A percentile compares a stretch with the other conserved stretches of the same genome.
Evolutionary conservation across 2,113 vertebrate genomes (phyloP).

Genomic region (Budorcas taxicolor): DNA sequence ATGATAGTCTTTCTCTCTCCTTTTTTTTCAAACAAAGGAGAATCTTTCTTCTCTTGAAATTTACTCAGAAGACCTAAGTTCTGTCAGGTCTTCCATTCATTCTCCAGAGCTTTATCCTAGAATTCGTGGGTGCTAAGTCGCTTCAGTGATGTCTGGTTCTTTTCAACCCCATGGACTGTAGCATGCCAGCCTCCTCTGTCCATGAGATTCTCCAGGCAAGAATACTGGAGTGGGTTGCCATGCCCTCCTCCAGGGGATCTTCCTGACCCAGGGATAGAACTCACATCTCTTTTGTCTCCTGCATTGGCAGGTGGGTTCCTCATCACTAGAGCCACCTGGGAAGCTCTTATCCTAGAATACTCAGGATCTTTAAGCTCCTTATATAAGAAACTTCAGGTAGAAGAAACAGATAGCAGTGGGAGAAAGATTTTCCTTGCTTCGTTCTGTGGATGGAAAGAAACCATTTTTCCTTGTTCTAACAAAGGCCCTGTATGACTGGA

Average conservation of each 20-base stretch:
- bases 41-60: neutral
- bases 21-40: neutral
- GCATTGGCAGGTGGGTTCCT: neutral
- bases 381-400: neutral
- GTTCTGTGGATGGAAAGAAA: neutral
- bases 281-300: neutral
- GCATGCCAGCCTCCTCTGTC: neutral
- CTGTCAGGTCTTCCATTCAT: neutral
- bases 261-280: neutral
- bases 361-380: neutral
- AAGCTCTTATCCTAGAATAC: neutral
- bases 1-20: neutral
- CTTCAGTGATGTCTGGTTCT: neutral
- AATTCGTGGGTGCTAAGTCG: neutral
- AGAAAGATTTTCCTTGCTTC: conserved; percentile 23
- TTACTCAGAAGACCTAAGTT: neutral
- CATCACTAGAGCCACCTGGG: neutral
- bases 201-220: neutral
- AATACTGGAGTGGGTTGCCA: neutral
- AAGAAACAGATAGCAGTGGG: neutral
- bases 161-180: neutral
- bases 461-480: neutral
- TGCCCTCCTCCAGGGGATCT: neutral
- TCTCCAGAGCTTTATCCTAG: neutral
- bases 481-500: neutral